A percentile compares a stretch with the other conserved stretches of the same genome.
These are phyloP conservation scores for Strix aluco DNA, from an alignment of 2,113 vertebrate genomes.

Conservation along the genomic window DNA sequence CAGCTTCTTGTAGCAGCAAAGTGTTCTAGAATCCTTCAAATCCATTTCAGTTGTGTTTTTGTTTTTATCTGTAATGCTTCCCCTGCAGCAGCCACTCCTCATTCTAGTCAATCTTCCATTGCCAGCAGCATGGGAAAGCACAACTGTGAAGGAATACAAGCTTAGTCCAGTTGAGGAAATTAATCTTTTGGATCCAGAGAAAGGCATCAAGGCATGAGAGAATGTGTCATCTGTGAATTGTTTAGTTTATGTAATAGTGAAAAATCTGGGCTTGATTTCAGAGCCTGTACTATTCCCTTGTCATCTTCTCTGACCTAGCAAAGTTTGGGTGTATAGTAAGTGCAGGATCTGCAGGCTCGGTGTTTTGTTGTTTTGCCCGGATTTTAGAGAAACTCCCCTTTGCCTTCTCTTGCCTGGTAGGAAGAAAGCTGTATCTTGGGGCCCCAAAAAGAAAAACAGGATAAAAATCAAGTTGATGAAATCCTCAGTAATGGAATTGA, in stretches of 20 bases:
- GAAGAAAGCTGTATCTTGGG: not conserved
- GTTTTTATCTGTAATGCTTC: constrained; percentile 60
- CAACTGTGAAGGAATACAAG: constrained; percentile 55
- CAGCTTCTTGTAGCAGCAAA: not conserved
- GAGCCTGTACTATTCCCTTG: not conserved
- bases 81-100: constrained; percentile 66
- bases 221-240: constrained; percentile 57
- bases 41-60: constrained; percentile 37
- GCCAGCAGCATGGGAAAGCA: constrained; percentile 65
- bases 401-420: not conserved
- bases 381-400: not conserved
- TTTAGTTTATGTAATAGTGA: constrained; percentile 58
- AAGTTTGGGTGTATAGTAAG: not conserved
- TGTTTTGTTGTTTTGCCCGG: not conserved
- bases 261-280: constrained; percentile 66
- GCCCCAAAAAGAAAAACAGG: not conserved
- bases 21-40: constrained; percentile 28
- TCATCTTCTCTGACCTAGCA: not conserved
- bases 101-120: constrained; percentile 46
- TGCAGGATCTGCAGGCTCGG: not conserved
- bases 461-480: not conserved
- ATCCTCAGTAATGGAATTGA: not conserved
- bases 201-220: constrained; percentile 58
- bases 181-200: constrained; percentile 56
- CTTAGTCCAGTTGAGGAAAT: constrained; percentile 63